These are phyloP conservation scores for Montipora capricornis DNA, from an alignment of 64 coral and sea anemone species.

Conservation along the genomic window DNA sequence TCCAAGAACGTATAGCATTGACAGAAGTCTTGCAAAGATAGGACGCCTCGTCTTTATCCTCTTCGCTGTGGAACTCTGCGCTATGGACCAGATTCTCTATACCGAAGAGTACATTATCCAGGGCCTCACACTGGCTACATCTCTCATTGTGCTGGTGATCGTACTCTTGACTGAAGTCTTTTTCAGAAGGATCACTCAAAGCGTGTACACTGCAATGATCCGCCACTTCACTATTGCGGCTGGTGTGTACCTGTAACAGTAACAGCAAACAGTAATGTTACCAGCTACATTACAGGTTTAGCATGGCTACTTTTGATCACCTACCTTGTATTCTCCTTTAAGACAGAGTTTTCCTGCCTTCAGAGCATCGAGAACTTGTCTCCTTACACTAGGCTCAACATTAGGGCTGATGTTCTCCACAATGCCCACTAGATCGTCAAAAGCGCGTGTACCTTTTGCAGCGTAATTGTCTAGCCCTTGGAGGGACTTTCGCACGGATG, in stretches of 20 bases:
- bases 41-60: too few species aligned
- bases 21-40: too few species aligned
- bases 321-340: too few species aligned
- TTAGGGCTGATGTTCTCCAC: background rate
- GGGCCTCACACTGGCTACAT: background rate
- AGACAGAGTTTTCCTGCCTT: too few species aligned
- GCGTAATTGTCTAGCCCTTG: too few species aligned
- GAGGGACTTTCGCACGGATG: too few species aligned
- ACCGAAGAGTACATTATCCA: background rate
- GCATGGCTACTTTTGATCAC: too few species aligned
- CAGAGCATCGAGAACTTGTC: too few species aligned
- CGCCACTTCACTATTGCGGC: background rate
- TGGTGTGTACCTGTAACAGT: constrained; percentile 3
- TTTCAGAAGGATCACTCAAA: background rate
- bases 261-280: background rate
- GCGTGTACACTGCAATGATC: constrained; percentile 13
- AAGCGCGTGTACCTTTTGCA: background rate
- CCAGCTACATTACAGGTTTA: too few species aligned
- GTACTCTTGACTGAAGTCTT: background rate
- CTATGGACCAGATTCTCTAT: background rate
- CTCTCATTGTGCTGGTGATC: background rate
- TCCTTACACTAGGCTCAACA: too few species aligned
- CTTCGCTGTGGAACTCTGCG: too few species aligned
- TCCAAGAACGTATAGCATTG: too few species aligned
- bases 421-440: background rate